A percentile compares a stretch with the other conserved stretches of the same genome.
phyloP scores from a whole-genome alignment of 2,113 vertebrate species.

The Myiozetetes cayanensis region DNA sequence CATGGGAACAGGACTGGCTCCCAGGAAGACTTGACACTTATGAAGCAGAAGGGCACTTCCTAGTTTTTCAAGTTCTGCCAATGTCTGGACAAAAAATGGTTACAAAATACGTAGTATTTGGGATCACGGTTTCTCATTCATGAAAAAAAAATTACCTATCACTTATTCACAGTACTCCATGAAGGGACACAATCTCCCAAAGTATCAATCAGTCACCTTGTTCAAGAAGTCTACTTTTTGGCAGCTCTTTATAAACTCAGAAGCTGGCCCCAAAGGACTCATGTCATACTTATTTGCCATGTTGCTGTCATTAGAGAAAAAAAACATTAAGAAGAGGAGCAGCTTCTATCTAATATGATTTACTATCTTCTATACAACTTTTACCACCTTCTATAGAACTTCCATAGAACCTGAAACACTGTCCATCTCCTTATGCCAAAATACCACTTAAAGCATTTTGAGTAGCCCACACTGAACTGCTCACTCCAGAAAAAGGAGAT shows the following conservation, averaged over 20 bases:
- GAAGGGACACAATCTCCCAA: neutral
- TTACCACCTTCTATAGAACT: neutral
- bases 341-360: neutral
- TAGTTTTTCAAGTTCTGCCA: neutral
- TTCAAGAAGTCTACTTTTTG: neutral
- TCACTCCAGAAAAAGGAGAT: neutral
- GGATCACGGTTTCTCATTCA: neutral
- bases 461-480: neutral
- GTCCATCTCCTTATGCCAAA: neutral
- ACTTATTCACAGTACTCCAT: fast-evolving
- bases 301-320: neutral
- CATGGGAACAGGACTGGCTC: neutral
- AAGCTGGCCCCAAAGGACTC: neutral
- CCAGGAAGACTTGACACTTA: neutral
- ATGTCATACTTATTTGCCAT: neutral
- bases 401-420: neutral
- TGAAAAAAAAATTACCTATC: neutral
- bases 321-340: neutral
- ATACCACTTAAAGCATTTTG: neutral
- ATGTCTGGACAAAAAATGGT: neutral
- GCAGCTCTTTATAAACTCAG: neutral
- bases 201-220: neutral
- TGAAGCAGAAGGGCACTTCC: neutral
- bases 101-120: neutral
- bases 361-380: neutral